Percentiles rank a stretch among this genome's conserved stretches.
Conservation (phyloP, 2,888 invertebrate genomes). For the Buathra laborator region DNA sequence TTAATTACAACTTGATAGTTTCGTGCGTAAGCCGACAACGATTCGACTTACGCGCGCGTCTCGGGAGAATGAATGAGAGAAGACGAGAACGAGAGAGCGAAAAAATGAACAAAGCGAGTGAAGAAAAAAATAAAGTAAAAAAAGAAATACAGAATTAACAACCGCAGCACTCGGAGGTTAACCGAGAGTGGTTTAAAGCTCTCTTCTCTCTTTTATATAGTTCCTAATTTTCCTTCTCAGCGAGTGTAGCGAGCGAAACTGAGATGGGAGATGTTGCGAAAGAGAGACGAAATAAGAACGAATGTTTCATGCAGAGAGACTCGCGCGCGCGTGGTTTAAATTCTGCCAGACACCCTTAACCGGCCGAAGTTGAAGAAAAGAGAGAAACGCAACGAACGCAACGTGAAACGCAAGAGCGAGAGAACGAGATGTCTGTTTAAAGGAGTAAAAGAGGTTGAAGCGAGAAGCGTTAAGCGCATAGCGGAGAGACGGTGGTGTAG, state of each 20-base stretch:
- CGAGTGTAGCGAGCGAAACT: slow-evolving; percentile 13
- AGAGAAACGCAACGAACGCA: slow-evolving; percentile 48
- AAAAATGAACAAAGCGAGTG: neutral
- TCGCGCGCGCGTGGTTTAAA: slow-evolving; percentile 72
- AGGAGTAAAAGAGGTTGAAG: slow-evolving; percentile 70
- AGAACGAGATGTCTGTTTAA: slow-evolving; percentile 42
- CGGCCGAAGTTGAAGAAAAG: slow-evolving; percentile 62
- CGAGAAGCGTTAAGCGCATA: slow-evolving; percentile 52
- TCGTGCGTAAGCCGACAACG: slow-evolving; percentile 31
- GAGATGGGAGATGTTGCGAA: neutral
- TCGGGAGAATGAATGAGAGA: slow-evolving; percentile 48
- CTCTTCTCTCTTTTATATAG: slow-evolving; percentile 60
- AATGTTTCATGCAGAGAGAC: slow-evolving; percentile 47
- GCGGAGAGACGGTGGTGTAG: slow-evolving; percentile 15
- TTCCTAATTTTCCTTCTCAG: slow-evolving; percentile 64
- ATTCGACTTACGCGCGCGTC: slow-evolving; percentile 23
- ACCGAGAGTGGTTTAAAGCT: slow-evolving; percentile 64
- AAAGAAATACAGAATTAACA: slow-evolving; percentile 60
- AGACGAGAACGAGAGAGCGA: slow-evolving; percentile 2
- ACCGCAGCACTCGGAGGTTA: slow-evolving; percentile 53
- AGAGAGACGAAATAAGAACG: slow-evolving; percentile 5
- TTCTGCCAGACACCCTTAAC: slow-evolving; percentile 79
- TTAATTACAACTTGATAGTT: slow-evolving; percentile 49
- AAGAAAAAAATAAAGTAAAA: slow-evolving; percentile 14
- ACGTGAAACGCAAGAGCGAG: slow-evolving; percentile 44